Evolutionary conservation across 2,888 invertebrate genomes (phyloP), one percentile per base, ranked within the genome.

Genomic region (Drosophila peninsularis): DNA sequence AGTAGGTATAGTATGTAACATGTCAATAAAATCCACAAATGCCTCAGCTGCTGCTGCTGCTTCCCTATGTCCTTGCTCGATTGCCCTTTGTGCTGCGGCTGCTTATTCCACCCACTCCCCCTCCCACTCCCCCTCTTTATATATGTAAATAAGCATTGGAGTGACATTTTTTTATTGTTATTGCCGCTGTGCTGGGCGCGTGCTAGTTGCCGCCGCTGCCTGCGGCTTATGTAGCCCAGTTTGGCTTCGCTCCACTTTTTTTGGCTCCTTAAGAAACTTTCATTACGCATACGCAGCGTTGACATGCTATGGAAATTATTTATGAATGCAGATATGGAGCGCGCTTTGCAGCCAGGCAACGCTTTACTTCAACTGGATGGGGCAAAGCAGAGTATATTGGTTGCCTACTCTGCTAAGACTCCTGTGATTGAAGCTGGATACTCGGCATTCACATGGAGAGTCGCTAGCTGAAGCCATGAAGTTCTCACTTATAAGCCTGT

Each of bases 11-110:
- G 61, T 47, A 61, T 67, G 78, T 78, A 76, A 81, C 75, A 88
- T 88, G 89, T 88, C 85, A 85, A 85, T 85, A 85, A 85, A 85
- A 86, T 81, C 81, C 83, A 85, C 81, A 86, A 88, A 86, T 86
- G 81, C 77, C 30, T 57, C 63, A 84, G 47, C 47, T 47, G 32
- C 44, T 44, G 1, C 37, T 11, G 1, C 32, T 32, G 1, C 47
- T 32, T 0, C 49, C 11, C 17, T 70, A 70, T 62, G 21, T 11
- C 27, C 5, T 30, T 39, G 13, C 37, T 37, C 53, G 27, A 58
- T 63, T 64, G 66, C 42, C 52, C 34, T 34, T 47, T 63, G 53
- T 27, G 24, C 37, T 13, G 17, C 17, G 47, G 30, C 47, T 47
- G 47, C 30, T 47, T 47, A 66, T 62, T 45, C 56, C 47, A 41